Evolutionary conservation across 2,797 vertebrate species (phyloP).

Genomic region (Pterois miles): DNA sequence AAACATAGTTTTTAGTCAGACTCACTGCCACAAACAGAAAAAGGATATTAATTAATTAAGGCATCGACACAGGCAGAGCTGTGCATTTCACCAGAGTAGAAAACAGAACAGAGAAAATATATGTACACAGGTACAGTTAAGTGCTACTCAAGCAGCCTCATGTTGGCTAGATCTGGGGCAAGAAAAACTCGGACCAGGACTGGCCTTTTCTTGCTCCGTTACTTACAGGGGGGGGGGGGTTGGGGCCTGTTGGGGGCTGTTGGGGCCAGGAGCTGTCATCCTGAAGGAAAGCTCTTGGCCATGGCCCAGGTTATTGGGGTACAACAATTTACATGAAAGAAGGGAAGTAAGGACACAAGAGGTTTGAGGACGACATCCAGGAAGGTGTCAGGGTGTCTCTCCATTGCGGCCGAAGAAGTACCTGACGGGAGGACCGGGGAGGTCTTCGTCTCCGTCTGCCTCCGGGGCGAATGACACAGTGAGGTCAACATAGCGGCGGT

Average conservation of each 20-base stretch:
- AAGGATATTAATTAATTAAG: slow-evolving; percentile 79
- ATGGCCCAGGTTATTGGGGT: slow-evolving; percentile 43
- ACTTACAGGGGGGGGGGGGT: slow-evolving; percentile 31
- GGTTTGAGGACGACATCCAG: slow-evolving; percentile 48
- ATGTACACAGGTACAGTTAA: slow-evolving; percentile 83
- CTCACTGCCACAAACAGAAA: slow-evolving; percentile 65
- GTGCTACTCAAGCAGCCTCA: slow-evolving; percentile 77
- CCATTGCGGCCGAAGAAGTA: slow-evolving; percentile 91
- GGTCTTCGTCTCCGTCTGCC: slow-evolving; percentile 93
- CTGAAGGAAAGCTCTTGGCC: slow-evolving; percentile 53
- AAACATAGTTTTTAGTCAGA: slow-evolving; percentile 63
- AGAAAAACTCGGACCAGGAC: slow-evolving; percentile 42
- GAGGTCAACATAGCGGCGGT: slow-evolving; percentile 95
- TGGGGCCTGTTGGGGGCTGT: slow-evolving; percentile 25
- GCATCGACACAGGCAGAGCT: slow-evolving; percentile 80
- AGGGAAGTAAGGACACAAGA: slow-evolving; percentile 69
- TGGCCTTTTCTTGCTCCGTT: slow-evolving; percentile 50
- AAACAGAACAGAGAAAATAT: slow-evolving; percentile 75
- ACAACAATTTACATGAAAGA: slow-evolving; percentile 58
- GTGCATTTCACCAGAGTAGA: slow-evolving; percentile 80
- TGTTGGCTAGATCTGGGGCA: slow-evolving; percentile 63
- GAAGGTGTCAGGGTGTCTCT: slow-evolving; percentile 69
- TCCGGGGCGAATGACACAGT: slow-evolving; percentile 97
- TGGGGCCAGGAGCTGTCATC: slow-evolving; percentile 16
- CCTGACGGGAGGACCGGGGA: slow-evolving; percentile 95